phyloP scores from a whole-genome alignment of 2,113 vertebrate species.

The Herpailurus yagouaroundi region DNA sequence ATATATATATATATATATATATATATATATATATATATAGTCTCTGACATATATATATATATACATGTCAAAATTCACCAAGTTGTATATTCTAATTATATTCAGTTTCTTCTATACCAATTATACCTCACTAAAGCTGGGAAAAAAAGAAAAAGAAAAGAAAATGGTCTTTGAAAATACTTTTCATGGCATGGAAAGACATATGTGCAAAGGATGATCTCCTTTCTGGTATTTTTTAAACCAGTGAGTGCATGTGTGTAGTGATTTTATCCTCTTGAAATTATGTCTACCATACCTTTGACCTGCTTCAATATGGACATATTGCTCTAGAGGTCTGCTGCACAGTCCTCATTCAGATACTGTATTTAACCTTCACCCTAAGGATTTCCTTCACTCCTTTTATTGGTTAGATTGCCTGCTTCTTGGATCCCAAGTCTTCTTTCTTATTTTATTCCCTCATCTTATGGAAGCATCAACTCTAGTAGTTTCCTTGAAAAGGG shows the following conservation, averaged over 20 bases:
- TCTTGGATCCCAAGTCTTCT: background rate
- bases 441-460: background rate
- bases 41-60: background rate
- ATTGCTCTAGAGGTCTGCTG: background rate
- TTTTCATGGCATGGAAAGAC: background rate
- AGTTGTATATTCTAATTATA: background rate
- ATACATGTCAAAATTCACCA: background rate
- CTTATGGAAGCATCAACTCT: background rate
- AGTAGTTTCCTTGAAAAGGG: background rate
- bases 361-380: background rate
- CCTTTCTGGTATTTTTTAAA: background rate
- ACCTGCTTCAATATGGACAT: background rate
- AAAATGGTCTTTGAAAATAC: background rate
- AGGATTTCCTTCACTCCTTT: background rate
- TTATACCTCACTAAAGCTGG: background rate
- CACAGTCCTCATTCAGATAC: background rate
- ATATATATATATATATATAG: background rate
- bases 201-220: background rate
- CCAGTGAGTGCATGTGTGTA: background rate
- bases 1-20: background rate
- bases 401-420: background rate
- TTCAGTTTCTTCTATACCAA: background rate
- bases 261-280: background rate
- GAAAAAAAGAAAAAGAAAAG: background rate
- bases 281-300: background rate